phyloP scores from a whole-genome alignment of 2,888 invertebrate genomes.

The Cryptosula pallasiana region DNA sequence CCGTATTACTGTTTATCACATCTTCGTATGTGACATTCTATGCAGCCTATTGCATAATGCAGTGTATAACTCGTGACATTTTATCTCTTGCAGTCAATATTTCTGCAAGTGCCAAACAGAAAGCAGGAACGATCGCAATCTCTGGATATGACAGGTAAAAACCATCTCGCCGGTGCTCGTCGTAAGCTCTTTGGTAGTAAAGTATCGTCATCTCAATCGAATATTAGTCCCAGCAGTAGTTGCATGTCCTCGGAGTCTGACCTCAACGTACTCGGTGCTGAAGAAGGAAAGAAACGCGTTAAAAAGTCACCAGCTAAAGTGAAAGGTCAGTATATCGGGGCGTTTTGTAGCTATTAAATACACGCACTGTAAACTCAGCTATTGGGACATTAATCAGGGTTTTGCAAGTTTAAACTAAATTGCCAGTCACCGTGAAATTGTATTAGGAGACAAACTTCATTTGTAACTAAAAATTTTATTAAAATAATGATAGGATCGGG shows the following conservation, averaged over 20 bases:
- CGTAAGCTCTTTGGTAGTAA: not conserved
- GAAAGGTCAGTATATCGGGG: not conserved
- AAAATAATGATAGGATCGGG: too few species aligned
- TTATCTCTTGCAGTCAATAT: not conserved
- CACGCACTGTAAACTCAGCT: too few species aligned
- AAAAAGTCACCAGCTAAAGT: not conserved
- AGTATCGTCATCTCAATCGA: not conserved
- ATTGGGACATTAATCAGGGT: too few species aligned
- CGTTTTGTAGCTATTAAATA: too few species aligned
- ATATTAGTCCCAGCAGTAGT: not conserved
- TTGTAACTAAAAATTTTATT: too few species aligned
- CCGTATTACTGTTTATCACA: too few species aligned
- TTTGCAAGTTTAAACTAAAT: too few species aligned
- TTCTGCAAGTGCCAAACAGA: slow-evolving; percentile 17
- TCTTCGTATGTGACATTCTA: not conserved
- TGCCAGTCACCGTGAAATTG: too few species aligned
- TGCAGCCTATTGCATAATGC: not conserved
- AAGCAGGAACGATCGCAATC: slow-evolving; percentile 13
- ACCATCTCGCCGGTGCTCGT: not conserved
- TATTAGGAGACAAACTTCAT: too few species aligned
- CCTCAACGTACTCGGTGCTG: not conserved
- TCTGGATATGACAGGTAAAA: not conserved
- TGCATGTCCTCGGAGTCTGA: not conserved
- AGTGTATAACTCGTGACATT: not conserved
- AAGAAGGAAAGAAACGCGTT: not conserved